Percentiles rank a stretch among this genome's conserved stretches.
These are phyloP conservation scores for Odontomachus brunneus DNA, from an alignment of 1,140 invertebrate genomes.

Conservation along the genomic window DNA sequence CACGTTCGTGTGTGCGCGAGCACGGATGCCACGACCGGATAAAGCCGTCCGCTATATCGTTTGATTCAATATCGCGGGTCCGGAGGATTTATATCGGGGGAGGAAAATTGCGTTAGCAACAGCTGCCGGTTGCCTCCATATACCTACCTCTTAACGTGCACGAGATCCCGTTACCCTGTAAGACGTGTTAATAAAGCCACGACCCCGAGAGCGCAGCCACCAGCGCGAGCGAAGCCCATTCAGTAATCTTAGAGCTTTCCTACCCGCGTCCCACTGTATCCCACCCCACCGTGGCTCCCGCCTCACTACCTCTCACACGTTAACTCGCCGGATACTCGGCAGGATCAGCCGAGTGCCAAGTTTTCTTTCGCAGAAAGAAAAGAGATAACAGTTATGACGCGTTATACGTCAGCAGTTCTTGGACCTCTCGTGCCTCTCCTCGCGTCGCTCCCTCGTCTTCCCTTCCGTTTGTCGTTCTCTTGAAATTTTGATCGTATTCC, in stretches of 20 bases:
- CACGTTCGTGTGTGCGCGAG: background rate
- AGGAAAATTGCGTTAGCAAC: conserved; percentile 78
- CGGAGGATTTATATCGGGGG: conserved; percentile 76
- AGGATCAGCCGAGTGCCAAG: conserved; percentile 61
- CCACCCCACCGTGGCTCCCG: conserved; percentile 4
- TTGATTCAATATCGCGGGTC: conserved; percentile 78
- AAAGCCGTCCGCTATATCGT: conserved; percentile 71
- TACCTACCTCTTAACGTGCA: conserved; percentile 71
- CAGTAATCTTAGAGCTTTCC: conserved; percentile 57
- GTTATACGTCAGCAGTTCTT: conserved; percentile 52
- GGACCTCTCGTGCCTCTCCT: conserved; percentile 32
- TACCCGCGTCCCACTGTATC: background rate
- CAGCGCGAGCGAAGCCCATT: conserved; percentile 56
- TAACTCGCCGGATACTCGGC: conserved; percentile 31
- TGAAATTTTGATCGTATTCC: conserved; percentile 48
- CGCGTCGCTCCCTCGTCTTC: background rate
- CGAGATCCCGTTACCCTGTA: conserved; percentile 70
- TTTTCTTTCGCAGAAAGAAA: conserved; percentile 64
- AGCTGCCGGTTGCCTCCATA: conserved; percentile 72
- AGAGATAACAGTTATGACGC: conserved; percentile 57
- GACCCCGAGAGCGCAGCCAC: conserved; percentile 47
- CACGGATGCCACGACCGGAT: conserved; percentile 57
- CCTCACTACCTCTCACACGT: conserved; percentile 7
- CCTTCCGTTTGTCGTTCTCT: background rate
- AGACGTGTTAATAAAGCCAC: conserved; percentile 78